Percentiles rank a stretch among this genome's conserved stretches.
These are phyloP conservation scores for Anthoscopus minutus DNA, from an alignment of 2,113 vertebrate genomes.

Conservation along the genomic window DNA sequence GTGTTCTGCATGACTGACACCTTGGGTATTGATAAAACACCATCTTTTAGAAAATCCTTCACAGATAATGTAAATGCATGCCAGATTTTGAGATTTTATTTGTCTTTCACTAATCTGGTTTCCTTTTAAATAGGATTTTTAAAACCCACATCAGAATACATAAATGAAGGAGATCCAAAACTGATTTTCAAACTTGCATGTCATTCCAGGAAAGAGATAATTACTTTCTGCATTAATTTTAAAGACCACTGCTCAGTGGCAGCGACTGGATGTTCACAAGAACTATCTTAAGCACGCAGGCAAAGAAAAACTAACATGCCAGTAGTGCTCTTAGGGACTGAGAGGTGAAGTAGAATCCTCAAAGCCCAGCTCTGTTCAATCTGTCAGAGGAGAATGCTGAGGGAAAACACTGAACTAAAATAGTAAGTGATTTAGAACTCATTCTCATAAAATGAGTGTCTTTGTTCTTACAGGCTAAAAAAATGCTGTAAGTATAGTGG, in stretches of 20 bases:
- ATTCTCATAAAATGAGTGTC: slow-evolving; percentile 52
- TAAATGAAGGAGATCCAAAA: not conserved
- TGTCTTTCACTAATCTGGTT: not conserved
- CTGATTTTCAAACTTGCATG: not conserved
- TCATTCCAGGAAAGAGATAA: not conserved
- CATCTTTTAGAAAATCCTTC: not conserved
- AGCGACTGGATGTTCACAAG: not conserved
- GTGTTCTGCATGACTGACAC: not conserved
- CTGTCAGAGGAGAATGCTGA: not conserved
- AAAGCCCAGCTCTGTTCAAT: not conserved
- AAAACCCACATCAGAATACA: not conserved
- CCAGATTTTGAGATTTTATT: not conserved
- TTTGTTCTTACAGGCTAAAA: slow-evolving; percentile 61
- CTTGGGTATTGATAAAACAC: not conserved
- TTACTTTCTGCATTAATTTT: not conserved
- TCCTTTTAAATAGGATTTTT: not conserved
- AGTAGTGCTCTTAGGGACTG: not conserved
- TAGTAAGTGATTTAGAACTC: slow-evolving; percentile 53
- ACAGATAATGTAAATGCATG: not conserved
- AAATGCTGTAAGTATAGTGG: not conserved
- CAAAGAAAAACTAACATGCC: not conserved
- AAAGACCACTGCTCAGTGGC: not conserved
- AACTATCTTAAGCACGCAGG: not conserved
- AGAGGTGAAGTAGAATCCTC: not conserved
- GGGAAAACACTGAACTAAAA: slow-evolving; percentile 51